These are phyloP conservation scores for Augochlora pura DNA, from an alignment of 1,140 invertebrate genomes.

Conservation along the genomic window DNA sequence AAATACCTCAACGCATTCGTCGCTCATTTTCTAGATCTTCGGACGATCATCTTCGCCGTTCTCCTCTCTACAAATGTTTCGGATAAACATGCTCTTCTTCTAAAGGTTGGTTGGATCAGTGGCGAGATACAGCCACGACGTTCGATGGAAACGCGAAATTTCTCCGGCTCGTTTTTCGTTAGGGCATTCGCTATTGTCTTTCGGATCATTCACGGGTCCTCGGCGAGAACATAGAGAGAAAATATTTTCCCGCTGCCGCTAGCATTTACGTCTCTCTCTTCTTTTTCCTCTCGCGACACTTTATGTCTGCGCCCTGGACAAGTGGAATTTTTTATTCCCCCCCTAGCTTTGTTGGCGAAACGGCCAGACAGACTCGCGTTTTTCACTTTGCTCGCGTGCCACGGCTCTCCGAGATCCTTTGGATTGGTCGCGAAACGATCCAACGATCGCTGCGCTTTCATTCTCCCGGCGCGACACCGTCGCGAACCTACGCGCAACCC, in stretches of 20 bases:
- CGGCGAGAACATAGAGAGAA: no score
- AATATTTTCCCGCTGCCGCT: neutral
- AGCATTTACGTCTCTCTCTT: neutral
- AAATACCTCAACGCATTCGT: neutral
- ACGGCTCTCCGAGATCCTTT: slow-evolving; percentile 10
- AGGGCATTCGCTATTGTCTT: no score
- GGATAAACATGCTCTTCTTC: no score
- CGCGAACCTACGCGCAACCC: no score
- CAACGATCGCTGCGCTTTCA: slow-evolving; percentile 26
- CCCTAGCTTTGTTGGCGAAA: slow-evolving; percentile 17
- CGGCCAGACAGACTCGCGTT: slow-evolving; percentile 7
- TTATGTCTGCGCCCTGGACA: slow-evolving; percentile 18
- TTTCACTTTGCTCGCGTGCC: slow-evolving; percentile 9
- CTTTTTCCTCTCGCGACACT: neutral
- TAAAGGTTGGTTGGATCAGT: neutral
- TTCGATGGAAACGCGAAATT: slow-evolving; percentile 47
- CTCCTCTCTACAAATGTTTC: no score
- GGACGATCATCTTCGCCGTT: neutral
- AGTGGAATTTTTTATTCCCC: slow-evolving; percentile 20
- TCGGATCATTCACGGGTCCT: no score
- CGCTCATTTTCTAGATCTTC: neutral
- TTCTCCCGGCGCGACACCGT: slow-evolving; percentile 7
- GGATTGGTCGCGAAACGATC: neutral
- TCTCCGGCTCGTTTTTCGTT: neutral
- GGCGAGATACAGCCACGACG: neutral